Base-by-base conservation (phyloP, 35 echinoderm and acorn worm species). In the Hemicentrotus pulcherrimus region DNA sequence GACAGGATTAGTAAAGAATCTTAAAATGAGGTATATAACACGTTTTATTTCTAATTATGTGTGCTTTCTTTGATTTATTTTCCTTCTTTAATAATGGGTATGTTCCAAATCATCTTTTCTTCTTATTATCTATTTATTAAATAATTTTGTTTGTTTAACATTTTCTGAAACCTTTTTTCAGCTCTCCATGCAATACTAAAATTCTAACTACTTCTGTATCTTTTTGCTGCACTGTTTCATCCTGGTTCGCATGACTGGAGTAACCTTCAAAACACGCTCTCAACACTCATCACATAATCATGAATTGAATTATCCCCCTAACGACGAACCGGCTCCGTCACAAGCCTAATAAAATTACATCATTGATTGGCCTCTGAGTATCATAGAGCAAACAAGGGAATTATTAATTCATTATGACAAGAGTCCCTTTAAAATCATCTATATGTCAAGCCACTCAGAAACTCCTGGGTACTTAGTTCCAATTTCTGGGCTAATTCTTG, bases 401-500 rank as follows among this genome's bases (percentile, higher is more conserved):
- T 90, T 90, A 90, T 19, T 33, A n/a, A n/a, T n/a, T 90, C 46
- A 41, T 32, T 5, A 16, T 41, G 46, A 41, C 88, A 90, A n/a
- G 32, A 14, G 30, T 41, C 4, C 88, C 32, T 47, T 47, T 24
- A 90, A 90, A 90, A 41, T 41, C 32, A 31, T 47, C 32, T 10
- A 24, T 32, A 24, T 10, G 19, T 90, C 31, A 35, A 47, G 88
- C 24, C 88, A 90, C 32, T 47, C 32, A 6, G 46, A 41, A 32
- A 90, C 46, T n/a, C 65, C 65, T n/a, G 22, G 28, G 88, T 90
- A 90, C 88, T 41, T 90, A 41, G 19, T 30, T 10, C 46, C 12
- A 41, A 90, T 90, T 41, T 90, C 88, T 90, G 88, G 88, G 88
- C 88, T 90, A 90, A 90, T 90, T 90, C n/a, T 13, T 30, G 15